A percentile compares a stretch with the other conserved stretches of the same genome.
phyloP scores from a whole-genome alignment of 1,140 invertebrate genomes.

The Battus philenor region DNA sequence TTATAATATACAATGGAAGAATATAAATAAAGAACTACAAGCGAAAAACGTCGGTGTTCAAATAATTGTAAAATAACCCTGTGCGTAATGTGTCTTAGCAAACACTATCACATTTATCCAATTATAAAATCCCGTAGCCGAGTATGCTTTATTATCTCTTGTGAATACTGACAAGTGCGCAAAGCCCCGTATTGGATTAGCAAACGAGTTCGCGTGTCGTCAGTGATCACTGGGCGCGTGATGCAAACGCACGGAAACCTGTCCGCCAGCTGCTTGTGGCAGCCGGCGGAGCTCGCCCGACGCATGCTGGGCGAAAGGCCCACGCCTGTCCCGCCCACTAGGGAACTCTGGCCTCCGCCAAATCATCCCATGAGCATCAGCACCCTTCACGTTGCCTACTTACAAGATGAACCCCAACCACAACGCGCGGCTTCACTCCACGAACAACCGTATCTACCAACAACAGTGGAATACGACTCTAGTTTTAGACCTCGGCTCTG shows the following conservation, averaged over 20 bases:
- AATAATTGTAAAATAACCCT: conserved; percentile 6
- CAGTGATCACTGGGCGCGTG: conserved; percentile 49
- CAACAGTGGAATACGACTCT: conserved; percentile 30
- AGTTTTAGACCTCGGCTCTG: conserved; percentile 44
- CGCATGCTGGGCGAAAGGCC: conserved; percentile 64
- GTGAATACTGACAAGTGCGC: conserved; percentile 60
- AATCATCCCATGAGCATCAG: conserved; percentile 60
- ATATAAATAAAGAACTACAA: too few relatives aligned
- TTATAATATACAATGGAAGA: too few relatives aligned
- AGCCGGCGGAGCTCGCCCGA: conserved; percentile 59
- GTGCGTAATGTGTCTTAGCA: conserved; percentile 1
- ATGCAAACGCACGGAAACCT: conserved; percentile 67
- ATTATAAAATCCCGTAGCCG: conserved; percentile 40
- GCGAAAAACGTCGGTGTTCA: too few relatives aligned
- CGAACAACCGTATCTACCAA: conserved; percentile 37
- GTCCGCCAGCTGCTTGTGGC: conserved; percentile 61
- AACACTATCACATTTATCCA: conserved; percentile 40
- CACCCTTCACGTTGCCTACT: conserved; percentile 60
- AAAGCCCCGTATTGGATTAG: conserved; percentile 67
- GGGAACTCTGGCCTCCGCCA: conserved; percentile 58
- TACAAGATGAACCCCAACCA: conserved; percentile 47
- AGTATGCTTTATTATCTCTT: conserved; percentile 37
- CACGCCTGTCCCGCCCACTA: conserved; percentile 58
- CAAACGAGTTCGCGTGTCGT: conserved; percentile 31
- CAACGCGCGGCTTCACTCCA: conserved; percentile 45